phyloP scores from a whole-genome alignment of 2,797 vertebrate genomes.

The Hydrocynus forskahlii region DNA sequence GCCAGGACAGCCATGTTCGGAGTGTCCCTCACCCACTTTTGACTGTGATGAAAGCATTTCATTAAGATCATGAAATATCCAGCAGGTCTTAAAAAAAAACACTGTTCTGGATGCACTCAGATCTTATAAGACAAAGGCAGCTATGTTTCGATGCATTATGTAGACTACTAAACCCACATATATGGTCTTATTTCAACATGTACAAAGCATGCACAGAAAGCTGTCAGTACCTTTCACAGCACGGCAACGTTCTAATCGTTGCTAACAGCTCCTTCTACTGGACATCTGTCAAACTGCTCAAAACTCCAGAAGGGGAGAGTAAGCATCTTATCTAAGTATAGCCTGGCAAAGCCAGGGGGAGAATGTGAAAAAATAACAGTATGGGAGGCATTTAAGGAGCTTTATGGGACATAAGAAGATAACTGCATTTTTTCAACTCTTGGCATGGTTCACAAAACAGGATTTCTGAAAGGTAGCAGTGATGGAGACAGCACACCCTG shows the following conservation, averaged over 20 bases:
- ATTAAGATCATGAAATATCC: neutral
- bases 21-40: neutral
- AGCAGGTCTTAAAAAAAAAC: too few species aligned
- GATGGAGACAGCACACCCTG: conserved; percentile 57
- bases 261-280: conserved; percentile 81
- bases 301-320: neutral
- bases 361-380: conserved; percentile 22
- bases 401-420: conserved; percentile 27
- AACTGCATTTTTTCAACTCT: conserved; percentile 28
- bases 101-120: too few species aligned
- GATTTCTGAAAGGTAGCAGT: conserved; percentile 40
- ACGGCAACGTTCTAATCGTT: conserved; percentile 62
- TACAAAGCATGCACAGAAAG: conserved; percentile 16
- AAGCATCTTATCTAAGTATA: conserved; percentile 34
- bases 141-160: too few species aligned
- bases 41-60: neutral
- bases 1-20: neutral
- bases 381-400: conserved; percentile 45
- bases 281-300: conserved; percentile 48
- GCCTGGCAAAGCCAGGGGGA: conserved; percentile 39
- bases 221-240: conserved; percentile 11
- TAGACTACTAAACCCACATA: too few species aligned
- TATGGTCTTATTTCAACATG: too few species aligned
- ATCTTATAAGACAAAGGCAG: too few species aligned
- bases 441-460: conserved; percentile 23